These are phyloP conservation scores for Drosophila rufa DNA, from an alignment of 1,140 invertebrate species.

Conservation along the genomic window DNA sequence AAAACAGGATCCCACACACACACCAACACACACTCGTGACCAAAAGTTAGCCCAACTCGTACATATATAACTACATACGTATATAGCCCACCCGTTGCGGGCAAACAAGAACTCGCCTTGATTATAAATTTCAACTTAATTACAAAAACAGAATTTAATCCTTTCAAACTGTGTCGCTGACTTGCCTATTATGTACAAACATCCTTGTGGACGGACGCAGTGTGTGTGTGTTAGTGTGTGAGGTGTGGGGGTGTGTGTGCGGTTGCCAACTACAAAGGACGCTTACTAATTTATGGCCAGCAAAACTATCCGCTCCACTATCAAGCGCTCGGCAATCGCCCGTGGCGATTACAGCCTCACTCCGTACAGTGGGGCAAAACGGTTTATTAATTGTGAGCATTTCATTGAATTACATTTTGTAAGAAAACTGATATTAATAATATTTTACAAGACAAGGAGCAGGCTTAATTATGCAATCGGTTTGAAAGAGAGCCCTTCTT, in stretches of 20 bases:
- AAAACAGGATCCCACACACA: constrained; percentile 10
- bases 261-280: constrained; percentile 53
- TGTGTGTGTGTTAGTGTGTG: constrained; percentile 6
- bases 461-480: too few species aligned
- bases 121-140: constrained; percentile 84
- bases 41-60: constrained; percentile 36
- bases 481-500: too few species aligned
- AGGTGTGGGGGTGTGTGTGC: constrained; percentile 11
- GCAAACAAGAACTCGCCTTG: constrained; percentile 65
- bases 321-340: constrained; percentile 39
- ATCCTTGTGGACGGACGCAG: background rate
- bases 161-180: constrained; percentile 77
- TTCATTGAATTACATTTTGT: too few species aligned
- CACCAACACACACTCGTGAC: constrained; percentile 26
- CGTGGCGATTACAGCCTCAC: constrained; percentile 20
- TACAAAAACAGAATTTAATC: constrained; percentile 83
- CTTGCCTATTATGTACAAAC: constrained; percentile 31
- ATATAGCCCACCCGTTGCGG: constrained; percentile 17
- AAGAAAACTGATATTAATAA: too few species aligned
- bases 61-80: background rate
- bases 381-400: too few species aligned
- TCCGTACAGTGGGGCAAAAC: constrained; percentile 44
- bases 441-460: background rate
- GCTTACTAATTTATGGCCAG: constrained; percentile 77
- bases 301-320: constrained; percentile 66